Evolutionary conservation across 2,888 invertebrate genomes (phyloP), one percentile per base, ranked within the genome.

Genomic region (Cenopis cana): DNA sequence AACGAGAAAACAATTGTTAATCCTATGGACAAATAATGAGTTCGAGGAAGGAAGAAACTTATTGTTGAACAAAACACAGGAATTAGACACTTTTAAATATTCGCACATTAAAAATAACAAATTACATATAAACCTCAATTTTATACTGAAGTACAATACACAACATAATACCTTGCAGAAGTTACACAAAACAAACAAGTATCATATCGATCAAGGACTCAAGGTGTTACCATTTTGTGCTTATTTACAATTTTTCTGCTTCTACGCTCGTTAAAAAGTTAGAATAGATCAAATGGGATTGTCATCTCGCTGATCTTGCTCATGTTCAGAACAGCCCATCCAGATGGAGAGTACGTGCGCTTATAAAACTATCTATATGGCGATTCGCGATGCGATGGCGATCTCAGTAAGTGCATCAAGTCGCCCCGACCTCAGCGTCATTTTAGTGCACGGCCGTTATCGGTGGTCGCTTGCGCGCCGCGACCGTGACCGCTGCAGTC

Each of bases 401-500:
- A 33, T 33, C 29, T 29, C 5, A 29, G n/a, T n/a, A n/a, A n/a
- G 33, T 33, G 6, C 12, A 29, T 10, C 2, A 24, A 24, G 4
- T 24, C 24, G 12, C 46, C 5, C 46, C 46, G 20, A 18, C 17
- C 52, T 33, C 29, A 67, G 68, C 66, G 71, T 46, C 75, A 77
- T 76, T 76, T 76, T 78, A 78, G 70, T 66, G 70, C 38, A 50
- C 55, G 75, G 77, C 75, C 75, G 71, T 78, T 79, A 78, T 78
- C 80, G 79, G 71, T 78, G 79, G 79, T 78, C 80, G 79, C 73
- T 75, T 74, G n/a, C 38, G 54, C 52, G 52, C 49, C 29, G 20
- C 52, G 87, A 75, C 80, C 80, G 76, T 82, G 82, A 82, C 80
- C 82, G 79, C 70, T 20, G 54, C 38, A 64, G 64, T 52, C 76